phyloP scores from a whole-genome alignment of 2,113 vertebrate species.

The Vanacampus margaritifer region DNA sequence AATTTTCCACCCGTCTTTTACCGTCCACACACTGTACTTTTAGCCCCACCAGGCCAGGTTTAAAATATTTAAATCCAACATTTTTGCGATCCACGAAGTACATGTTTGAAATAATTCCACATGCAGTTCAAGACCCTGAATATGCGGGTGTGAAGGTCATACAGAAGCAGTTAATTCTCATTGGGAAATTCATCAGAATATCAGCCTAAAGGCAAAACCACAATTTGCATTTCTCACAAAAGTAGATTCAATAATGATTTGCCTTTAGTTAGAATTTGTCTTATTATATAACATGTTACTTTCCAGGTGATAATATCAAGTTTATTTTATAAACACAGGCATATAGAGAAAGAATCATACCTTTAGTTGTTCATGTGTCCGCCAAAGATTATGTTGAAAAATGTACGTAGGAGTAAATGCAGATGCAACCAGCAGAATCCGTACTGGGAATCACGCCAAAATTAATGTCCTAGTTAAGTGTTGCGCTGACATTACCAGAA shows the following conservation, averaged over 20 bases:
- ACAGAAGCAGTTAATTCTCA: neutral
- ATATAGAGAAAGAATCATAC: neutral
- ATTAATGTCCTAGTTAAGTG: neutral
- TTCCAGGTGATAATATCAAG: constrained; percentile 1
- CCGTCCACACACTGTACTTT: neutral
- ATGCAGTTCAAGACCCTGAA: neutral
- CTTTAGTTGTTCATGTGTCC: neutral
- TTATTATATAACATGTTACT: constrained; percentile 22
- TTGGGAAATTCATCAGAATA: neutral
- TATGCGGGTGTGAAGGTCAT: neutral
- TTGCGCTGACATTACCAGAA: constrained; percentile 8
- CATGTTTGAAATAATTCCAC: neutral
- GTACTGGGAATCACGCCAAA: neutral
- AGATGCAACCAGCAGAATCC: constrained; percentile 2
- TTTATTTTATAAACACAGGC: neutral
- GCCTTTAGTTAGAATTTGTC: neutral
- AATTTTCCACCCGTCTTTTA: no score
- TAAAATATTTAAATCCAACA: neutral
- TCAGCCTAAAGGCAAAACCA: neutral
- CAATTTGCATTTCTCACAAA: neutral
- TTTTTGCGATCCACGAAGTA: neutral
- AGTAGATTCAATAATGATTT: neutral
- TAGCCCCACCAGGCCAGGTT: neutral
- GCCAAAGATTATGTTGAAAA: neutral
- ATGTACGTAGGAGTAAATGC: neutral